Conservation (phyloP, 1,140 invertebrate species). For the Bombus affinis region DNA sequence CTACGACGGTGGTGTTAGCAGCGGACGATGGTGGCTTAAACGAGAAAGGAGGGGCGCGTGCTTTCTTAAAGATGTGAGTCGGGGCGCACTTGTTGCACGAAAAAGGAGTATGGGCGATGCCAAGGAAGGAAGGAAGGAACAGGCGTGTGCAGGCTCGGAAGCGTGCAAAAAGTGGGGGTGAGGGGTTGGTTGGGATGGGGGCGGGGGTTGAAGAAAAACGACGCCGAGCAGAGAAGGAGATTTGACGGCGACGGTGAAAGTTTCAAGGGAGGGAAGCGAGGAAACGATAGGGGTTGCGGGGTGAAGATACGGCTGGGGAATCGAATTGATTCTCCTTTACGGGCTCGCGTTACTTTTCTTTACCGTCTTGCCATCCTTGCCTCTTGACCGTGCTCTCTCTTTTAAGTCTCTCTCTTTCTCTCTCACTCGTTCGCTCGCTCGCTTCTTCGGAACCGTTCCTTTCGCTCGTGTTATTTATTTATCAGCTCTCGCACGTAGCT, state of each 20-base stretch:
- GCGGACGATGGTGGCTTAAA: slow-evolving; percentile 51
- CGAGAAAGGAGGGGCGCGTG: slow-evolving; percentile 38
- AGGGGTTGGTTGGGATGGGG: background rate
- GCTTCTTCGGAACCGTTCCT: background rate
- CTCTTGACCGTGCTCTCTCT: slow-evolving; percentile 69
- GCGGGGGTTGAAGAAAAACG: slow-evolving; percentile 56
- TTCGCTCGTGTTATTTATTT: slow-evolving; percentile 75
- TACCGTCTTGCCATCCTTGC: slow-evolving; percentile 64
- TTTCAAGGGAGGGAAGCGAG: slow-evolving; percentile 54
- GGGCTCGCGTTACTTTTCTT: slow-evolving; percentile 75
- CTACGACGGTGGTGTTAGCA: slow-evolving; percentile 33
- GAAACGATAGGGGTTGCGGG: slow-evolving; percentile 66
- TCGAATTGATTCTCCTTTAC: slow-evolving; percentile 82
- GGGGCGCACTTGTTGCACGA: slow-evolving; percentile 80
- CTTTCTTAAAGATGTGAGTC: slow-evolving; percentile 81
- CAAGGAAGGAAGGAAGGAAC: slow-evolving; percentile 64
- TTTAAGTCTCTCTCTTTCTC: background rate
- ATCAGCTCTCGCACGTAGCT: slow-evolving; percentile 64
- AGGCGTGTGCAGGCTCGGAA: slow-evolving; percentile 41
- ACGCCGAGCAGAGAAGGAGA: slow-evolving; percentile 27
- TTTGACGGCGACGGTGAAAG: slow-evolving; percentile 40
- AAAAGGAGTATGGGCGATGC: slow-evolving; percentile 69
- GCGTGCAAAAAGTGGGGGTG: slow-evolving; percentile 36
- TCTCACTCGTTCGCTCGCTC: background rate
- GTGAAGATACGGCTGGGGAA: slow-evolving; percentile 68